These are phyloP conservation scores for Clistopyga incitator DNA, from an alignment of 2,888 invertebrate species.

Conservation along the genomic window DNA sequence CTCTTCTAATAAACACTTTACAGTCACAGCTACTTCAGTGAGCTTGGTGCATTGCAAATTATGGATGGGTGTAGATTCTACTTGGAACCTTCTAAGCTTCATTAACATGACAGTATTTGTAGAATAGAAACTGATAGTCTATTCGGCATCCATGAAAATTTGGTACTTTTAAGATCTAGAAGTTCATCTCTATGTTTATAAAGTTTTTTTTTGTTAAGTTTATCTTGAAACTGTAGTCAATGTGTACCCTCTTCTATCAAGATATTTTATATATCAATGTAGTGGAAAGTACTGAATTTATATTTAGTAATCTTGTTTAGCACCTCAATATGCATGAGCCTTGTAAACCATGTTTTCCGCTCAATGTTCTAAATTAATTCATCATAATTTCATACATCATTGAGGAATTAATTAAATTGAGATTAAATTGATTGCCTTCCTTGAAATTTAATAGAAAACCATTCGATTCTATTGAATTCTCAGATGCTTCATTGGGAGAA, in stretches of 20 bases:
- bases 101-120: neutral
- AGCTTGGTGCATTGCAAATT: neutral
- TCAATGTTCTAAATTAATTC: neutral
- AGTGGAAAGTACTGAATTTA: neutral
- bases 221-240: neutral
- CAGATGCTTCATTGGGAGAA: no score
- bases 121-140: neutral
- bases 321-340: neutral
- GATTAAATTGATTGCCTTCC: neutral
- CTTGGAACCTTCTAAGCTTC: slow-evolving; percentile 18
- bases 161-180: neutral
- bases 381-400: neutral
- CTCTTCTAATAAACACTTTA: neutral
- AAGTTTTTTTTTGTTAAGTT: slow-evolving; percentile 22
- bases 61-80: neutral
- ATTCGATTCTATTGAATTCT: no score
- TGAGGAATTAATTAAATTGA: neutral
- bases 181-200: neutral
- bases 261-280: neutral
- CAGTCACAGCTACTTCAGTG: neutral
- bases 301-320: neutral
- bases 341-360: neutral
- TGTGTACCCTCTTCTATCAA: neutral
- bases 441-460: neutral
- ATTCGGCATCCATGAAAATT: neutral